Evolutionary conservation across 2,113 vertebrate species (phyloP).

Genomic region (Nycticryphes semicollaris): DNA sequence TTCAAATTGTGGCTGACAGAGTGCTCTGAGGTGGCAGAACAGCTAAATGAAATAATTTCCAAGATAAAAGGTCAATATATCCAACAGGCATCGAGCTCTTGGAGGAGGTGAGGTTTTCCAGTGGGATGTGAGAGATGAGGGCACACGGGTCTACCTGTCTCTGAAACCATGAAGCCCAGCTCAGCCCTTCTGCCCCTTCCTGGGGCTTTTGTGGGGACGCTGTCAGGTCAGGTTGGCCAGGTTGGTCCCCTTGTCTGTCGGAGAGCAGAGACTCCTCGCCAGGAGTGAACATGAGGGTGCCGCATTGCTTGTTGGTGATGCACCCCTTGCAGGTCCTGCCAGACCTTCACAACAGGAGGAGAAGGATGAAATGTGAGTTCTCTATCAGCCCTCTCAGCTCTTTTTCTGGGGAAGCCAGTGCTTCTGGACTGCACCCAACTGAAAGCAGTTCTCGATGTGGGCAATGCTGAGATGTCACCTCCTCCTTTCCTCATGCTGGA

Average conservation of each 20-base stretch:
- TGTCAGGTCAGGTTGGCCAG: neutral
- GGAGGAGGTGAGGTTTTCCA: neutral
- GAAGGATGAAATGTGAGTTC: neutral
- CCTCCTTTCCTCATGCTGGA: neutral
- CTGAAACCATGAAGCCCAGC: accelerated
- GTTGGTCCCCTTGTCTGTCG: too few species aligned
- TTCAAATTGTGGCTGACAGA: neutral
- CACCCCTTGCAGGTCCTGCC: neutral
- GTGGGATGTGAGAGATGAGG: neutral
- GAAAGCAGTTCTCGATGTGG: neutral
- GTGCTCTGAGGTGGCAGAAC: neutral
- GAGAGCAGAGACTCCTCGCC: neutral
- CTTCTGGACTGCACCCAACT: neutral
- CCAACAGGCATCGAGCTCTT: neutral
- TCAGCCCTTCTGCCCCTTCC: neutral
- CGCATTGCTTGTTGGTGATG: accelerated
- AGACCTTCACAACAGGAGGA: neutral
- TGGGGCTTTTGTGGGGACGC: neutral
- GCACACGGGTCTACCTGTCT: neutral
- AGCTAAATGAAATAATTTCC: neutral
- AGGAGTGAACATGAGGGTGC: neutral
- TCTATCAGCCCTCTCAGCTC: neutral
- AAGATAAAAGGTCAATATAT: neutral
- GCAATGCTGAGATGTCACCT: neutral
- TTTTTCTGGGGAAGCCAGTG: neutral